Evolutionary conservation across 2,797 vertebrate genomes (phyloP), one percentile per base, ranked within the genome.

Genomic region (Hippocampus kuda): DNA sequence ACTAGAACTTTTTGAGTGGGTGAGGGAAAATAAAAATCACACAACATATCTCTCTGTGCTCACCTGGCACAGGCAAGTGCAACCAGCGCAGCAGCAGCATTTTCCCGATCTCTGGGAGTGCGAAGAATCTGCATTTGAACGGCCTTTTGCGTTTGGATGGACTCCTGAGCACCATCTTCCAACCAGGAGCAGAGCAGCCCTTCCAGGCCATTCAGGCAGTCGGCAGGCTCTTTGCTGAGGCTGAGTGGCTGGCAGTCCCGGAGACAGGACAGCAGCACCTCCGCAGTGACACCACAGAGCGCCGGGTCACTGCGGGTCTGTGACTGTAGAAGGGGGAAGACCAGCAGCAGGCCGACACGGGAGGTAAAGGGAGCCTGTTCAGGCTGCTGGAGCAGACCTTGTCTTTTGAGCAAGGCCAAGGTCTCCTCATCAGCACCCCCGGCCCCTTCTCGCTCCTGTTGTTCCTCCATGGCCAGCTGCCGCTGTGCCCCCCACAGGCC

Each of bases 171-270:
- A 15, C 91, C 86, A 61, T 97, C 95, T 81, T 97, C 97, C 74
- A 99, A 84, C 97, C 97, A 98, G 75, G 97, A 96, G 89, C 96
- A 99, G 54, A 99, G 94, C 76, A 99, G 87, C 65, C 91, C 85
- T 85, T 99, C 97, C 67, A 99, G 92, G 13, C 97, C 97, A 16
- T 95, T 98, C 72, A 99, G 95, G 84, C 97, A 99, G 89, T 99
- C 97, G 0, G 93, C 90, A 0, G 96, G 97, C 76, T 99, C 97
- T 91, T 99, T 99, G 88, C 95, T 97, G 82, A 99, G 88, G 86
- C 96, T 99, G 87, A 99, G 90, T 0, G 97, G 96, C 91, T 99
- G 97, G 90, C 97, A 98, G 91, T 98, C 97, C 8, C 95, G 91
- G 81, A 99, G 93, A 90, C 97, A 99, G 68, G 92, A 89, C 75